Evolutionary conservation across 2,888 invertebrate genomes (phyloP), one percentile per base, ranked within the genome.

Genomic region (Balanococcus diminutus): DNA sequence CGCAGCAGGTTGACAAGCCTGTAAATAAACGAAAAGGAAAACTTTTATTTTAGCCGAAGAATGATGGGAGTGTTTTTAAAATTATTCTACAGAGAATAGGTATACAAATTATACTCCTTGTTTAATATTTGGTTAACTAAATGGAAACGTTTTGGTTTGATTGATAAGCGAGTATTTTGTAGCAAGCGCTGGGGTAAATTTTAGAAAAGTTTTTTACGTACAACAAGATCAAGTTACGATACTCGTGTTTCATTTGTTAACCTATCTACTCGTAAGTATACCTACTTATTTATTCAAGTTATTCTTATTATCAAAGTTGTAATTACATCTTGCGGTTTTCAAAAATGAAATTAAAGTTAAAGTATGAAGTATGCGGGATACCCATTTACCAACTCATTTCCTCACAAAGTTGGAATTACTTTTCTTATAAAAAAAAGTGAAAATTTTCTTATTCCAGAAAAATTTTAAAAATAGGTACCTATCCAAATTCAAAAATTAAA

Each of bases 1-100:
- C 87, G 98, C 98, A 75, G 99, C 99, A 51, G 99, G 99, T 92
- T 96, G 96, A 91, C 99, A 99, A 11, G 98, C 98, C 92, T 93
- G 11, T 32, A 42, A 84, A 19, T 67, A 39, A 31, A 28, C 19
- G 39, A 72, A 72, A 31, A 72, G 28, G 67, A 67, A 67, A 79
- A 79, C 75, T 31, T n/a, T 36, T 36, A 36, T 32, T 31, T 4
- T 0, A 28, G 75, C 36, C 19, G 11, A 79, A 36, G 28, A 79
- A 36, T 79, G 75, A 79, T 79, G 56, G n/a, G 56, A 56, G 19
- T 14, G 22, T 22, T 56, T 56, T 56, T 56, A 56, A 56, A 56
- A 56, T 56, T 56, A 56, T 56, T 56, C 56, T n/a, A n/a, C 9
- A 22, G 22, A 56, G 56, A 56, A 22, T 56, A 22, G 11, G 56